Evolutionary conservation across 2,113 vertebrate genomes (phyloP).

Genomic region (Tachuris rubrigastra): DNA sequence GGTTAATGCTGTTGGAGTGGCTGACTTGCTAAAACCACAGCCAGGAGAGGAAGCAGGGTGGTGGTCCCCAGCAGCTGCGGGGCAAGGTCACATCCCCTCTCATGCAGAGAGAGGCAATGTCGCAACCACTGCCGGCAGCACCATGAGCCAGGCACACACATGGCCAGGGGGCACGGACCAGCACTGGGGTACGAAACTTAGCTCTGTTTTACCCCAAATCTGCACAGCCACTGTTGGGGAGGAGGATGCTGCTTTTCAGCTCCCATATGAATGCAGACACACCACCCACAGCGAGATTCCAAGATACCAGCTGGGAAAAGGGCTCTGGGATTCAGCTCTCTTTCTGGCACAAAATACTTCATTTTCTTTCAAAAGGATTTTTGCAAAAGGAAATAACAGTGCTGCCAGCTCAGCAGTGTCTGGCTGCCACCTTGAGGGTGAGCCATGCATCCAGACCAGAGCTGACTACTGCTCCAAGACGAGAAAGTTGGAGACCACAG

Average conservation of each 20-base stretch:
- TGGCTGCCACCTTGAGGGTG: background rate
- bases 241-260: background rate
- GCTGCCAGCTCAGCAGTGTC: background rate
- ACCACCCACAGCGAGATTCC: rapidly evolving
- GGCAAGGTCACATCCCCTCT: too few species aligned
- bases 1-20: background rate
- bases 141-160: rapidly evolving
- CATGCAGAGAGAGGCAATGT: too few species aligned
- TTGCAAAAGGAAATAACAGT: background rate
- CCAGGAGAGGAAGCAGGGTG: rapidly evolving
- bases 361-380: background rate
- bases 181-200: rapidly evolving
- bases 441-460: background rate
- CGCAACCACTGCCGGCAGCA: too few species aligned
- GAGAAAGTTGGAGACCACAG: background rate
- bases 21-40: background rate
- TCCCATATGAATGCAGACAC: rapidly evolving
- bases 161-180: background rate
- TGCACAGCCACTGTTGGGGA: background rate
- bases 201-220: background rate
- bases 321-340: background rate
- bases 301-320: background rate
- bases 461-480: background rate
- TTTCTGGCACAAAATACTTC: background rate
- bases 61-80: rapidly evolving